A percentile compares a stretch with the other conserved stretches of the same genome.
Conservation (phyloP, 2,888 invertebrate genomes). For the Heteromurus nitidus region DNA sequence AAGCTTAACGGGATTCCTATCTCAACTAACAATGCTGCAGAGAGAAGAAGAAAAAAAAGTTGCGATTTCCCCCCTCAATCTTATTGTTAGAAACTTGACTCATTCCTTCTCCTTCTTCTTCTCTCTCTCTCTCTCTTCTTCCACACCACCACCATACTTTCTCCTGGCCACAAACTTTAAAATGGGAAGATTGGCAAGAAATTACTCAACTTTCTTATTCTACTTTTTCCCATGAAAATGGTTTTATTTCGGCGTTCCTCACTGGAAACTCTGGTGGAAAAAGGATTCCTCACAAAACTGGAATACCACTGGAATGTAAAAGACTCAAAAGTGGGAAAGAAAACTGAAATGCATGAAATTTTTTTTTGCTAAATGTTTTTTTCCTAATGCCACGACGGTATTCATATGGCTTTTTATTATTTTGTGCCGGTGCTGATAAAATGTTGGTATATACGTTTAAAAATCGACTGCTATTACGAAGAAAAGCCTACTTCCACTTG, state of each 20-base stretch:
- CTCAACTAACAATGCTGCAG: constrained; percentile 48
- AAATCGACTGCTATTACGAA: no score
- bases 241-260: no score
- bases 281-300: no score
- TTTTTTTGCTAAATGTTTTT: not conserved
- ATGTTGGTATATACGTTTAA: no score
- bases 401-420: constrained; percentile 20
- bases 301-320: no score
- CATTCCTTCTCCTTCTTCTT: constrained; percentile 8
- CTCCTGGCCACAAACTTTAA: not conserved
- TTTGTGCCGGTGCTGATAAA: no score
- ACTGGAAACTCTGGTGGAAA: no score
- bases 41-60: no score
- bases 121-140: not conserved
- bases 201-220: constrained; percentile 23
- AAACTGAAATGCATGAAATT: constrained; percentile 15
- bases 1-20: constrained; percentile 51
- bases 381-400: not conserved
- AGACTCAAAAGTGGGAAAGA: no score
- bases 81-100: constrained; percentile 29
- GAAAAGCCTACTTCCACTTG: no score
- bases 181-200: constrained; percentile 21
- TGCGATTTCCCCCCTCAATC: constrained; percentile 40
- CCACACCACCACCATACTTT: not conserved
- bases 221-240: constrained; percentile 1